A percentile compares a stretch with the other conserved stretches of the same genome.
phyloP scores from a whole-genome alignment of 2,113 vertebrate genomes.

The Tinamus guttatus region DNA sequence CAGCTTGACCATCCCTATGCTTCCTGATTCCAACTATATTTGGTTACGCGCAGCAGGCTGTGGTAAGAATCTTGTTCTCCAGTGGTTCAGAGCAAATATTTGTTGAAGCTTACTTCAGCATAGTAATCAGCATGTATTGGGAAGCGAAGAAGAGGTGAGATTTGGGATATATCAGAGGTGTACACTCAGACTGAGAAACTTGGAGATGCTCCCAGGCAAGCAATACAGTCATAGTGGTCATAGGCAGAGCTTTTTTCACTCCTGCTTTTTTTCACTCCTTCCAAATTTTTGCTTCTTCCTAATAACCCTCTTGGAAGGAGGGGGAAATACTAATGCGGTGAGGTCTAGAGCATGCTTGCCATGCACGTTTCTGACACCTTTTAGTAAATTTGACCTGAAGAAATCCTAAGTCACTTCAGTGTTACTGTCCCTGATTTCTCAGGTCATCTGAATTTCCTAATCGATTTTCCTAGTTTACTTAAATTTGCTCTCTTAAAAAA shows the following conservation, averaged over 20 bases:
- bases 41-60: background rate
- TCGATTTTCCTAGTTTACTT: background rate
- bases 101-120: background rate
- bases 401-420: constrained; percentile 4
- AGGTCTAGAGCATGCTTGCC: constrained; percentile 8
- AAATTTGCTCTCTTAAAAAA: background rate
- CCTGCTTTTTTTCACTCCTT: background rate
- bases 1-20: background rate
- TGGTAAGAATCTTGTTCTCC: background rate
- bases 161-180: constrained; percentile 1
- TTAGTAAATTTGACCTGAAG: background rate
- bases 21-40: background rate
- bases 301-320: background rate
- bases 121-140: background rate
- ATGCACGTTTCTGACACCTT: background rate
- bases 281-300: background rate
- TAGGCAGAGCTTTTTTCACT: background rate
- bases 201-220: constrained; percentile 15
- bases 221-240: background rate
- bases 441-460: background rate
- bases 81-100: background rate
- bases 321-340: background rate
- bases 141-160: background rate
- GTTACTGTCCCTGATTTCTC: background rate
- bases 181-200: background rate